Evolutionary conservation across 2,797 vertebrate genomes (phyloP), one percentile per base, ranked within the genome.

Genomic region (Falco berigora): DNA sequence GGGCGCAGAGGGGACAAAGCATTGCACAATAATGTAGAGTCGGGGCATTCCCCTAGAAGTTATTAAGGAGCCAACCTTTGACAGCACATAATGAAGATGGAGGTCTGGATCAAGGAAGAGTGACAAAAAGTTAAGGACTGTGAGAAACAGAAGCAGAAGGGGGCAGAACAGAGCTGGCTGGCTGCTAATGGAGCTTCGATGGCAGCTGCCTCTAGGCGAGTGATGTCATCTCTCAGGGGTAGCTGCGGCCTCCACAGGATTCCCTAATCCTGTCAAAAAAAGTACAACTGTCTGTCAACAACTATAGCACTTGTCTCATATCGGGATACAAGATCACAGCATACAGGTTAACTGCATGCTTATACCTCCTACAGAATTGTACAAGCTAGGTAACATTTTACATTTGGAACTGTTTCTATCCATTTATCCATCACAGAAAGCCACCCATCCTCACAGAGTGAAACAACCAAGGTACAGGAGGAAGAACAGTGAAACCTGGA

Each of bases 221-320:
- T 74, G 95, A 46, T 89, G 87, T 30, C 72, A 71, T 53, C 72
- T 71, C 96, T 98, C 97, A 97, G 63, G 97, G 98, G 76, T 98
- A 98, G 94, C 97, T 95, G 77, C 96, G 96, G 96, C 96, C 95
- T 97, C 97, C 97, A 76, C 97, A 97, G 90, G 97, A 96, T 69
- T 97, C 98, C 97, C 98, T 98, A 97, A 98, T 97, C 97, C 98
- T 97, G 97, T 96, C 92, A 96, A 96, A 96, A 71, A 91, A 96
- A 96, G 96, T 30, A 96, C 85, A 97, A 91, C 95, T 95, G 88
- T 94, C 93, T 92, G 88, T 97, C 52, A 94, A 28, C 50, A 88
- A 63, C 78, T n/a, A 25, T 0, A 93, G 86, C 64, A 83, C 61
- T 92, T 34, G 50, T 67, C 50, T 55, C 58, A 8, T 5, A 30